Evolutionary conservation across 37 sponge, comb jelly and placozoan species (phyloP).

Genomic region (Bolinopsis microptera): DNA sequence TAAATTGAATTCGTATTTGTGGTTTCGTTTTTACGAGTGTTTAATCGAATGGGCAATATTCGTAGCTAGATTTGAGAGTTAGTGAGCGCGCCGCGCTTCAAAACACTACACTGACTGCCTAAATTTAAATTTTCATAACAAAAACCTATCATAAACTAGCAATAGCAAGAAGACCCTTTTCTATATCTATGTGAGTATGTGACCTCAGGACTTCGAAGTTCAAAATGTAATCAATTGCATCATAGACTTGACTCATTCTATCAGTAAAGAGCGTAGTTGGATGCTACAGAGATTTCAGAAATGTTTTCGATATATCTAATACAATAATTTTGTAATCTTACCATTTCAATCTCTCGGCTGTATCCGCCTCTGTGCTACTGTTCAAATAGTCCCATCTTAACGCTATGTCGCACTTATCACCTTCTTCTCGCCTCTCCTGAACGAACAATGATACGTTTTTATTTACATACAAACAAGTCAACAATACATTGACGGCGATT

Average conservation of each 20-base stretch:
- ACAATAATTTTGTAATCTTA: too few relatives aligned
- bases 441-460: too few relatives aligned
- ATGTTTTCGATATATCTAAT: too few relatives aligned
- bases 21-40: neutral
- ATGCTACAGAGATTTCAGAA: too few relatives aligned
- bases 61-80: neutral
- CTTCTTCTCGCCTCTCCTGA: neutral
- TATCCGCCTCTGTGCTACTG: conserved; percentile 61
- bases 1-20: neutral
- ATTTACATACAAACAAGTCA: too few relatives aligned
- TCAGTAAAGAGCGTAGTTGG: too few relatives aligned
- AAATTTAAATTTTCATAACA: neutral
- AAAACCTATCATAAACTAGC: neutral
- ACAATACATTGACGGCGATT: too few relatives aligned
- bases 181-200: too few relatives aligned
- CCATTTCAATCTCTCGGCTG: conserved; percentile 58
- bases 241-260: too few relatives aligned
- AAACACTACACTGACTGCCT: neutral
- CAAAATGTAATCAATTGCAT: too few relatives aligned
- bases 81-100: neutral
- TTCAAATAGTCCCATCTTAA: conserved; percentile 44
- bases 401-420: conserved; percentile 56
- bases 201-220: too few relatives aligned
- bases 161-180: too few relatives aligned
- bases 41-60: neutral